These are phyloP conservation scores for Myrmophylax atrothorax DNA, from an alignment of 2,113 vertebrate species.

Conservation along the genomic window DNA sequence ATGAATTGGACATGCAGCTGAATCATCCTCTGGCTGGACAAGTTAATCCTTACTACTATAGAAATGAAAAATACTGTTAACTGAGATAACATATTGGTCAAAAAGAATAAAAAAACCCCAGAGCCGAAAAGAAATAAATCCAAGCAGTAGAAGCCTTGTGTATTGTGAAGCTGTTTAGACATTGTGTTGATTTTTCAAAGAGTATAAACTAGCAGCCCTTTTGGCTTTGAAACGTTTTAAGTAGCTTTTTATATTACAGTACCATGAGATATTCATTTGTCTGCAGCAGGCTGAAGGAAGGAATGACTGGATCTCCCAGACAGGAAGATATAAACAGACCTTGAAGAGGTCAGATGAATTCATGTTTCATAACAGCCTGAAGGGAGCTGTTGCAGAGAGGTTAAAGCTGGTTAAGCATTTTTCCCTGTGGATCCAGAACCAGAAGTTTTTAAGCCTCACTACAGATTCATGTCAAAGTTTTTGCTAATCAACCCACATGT, in stretches of 20 bases:
- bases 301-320: constrained; percentile 63
- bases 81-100: constrained; percentile 23
- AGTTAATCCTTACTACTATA: constrained; percentile 35
- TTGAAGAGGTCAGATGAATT: constrained; percentile 69
- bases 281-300: constrained; percentile 52
- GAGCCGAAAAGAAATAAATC: constrained; percentile 41
- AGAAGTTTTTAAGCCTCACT: not conserved
- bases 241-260: constrained; percentile 69
- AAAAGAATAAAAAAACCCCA: not conserved
- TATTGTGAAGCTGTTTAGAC: constrained; percentile 53
- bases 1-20: not conserved
- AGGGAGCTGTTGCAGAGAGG: constrained; percentile 38
- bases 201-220: constrained; percentile 58
- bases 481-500: not conserved
- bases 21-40: not conserved
- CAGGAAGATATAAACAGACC: constrained; percentile 70
- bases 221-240: constrained; percentile 66
- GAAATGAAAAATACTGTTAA: constrained; percentile 41
- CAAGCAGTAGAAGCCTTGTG: not conserved
- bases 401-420: constrained; percentile 62
- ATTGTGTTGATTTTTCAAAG: constrained; percentile 60
- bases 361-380: constrained; percentile 63
- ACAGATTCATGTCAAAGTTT: not conserved
- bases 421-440: not conserved
- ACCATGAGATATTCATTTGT: constrained; percentile 69